These are phyloP conservation scores for Micropoecilia bifurca DNA, from an alignment of 2,797 vertebrate genomes.

Conservation along the genomic window DNA sequence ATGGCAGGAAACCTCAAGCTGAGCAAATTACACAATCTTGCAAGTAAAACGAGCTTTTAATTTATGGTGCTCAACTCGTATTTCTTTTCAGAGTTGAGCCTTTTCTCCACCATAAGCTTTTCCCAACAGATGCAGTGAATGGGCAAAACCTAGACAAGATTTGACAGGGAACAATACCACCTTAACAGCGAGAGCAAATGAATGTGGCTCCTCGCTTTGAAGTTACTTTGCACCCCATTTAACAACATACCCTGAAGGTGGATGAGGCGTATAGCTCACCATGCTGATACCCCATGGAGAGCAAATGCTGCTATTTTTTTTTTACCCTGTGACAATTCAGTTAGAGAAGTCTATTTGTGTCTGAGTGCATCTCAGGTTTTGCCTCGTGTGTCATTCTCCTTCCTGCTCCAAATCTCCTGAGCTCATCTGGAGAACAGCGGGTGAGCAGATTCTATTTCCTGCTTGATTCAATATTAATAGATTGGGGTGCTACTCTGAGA, in stretches of 20 bases:
- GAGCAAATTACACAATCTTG: background rate
- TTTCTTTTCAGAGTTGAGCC: background rate
- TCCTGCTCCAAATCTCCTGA: background rate
- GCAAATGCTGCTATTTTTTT: background rate
- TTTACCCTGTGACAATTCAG: background rate
- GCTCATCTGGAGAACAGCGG: slow-evolving; percentile 53
- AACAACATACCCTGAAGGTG: background rate
- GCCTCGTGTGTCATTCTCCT: slow-evolving; percentile 47
- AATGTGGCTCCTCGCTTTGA: background rate
- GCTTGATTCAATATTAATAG: slow-evolving; percentile 77
- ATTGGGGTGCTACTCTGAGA: slow-evolving; percentile 48
- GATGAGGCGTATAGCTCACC: background rate
- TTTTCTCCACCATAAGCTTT: background rate
- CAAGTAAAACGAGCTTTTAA: background rate
- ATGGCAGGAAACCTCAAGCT: too few species aligned
- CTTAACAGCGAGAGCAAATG: background rate
- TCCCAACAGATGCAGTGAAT: background rate
- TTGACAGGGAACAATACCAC: background rate
- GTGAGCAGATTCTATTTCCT: slow-evolving; percentile 69
- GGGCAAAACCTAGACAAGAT: background rate
- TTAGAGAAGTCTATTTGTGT: background rate
- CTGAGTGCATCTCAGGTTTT: background rate
- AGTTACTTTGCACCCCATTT: background rate
- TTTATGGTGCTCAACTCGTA: background rate
- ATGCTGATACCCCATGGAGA: background rate